Percentiles rank a stretch among this genome's conserved stretches.
Evolutionary conservation across 2,797 vertebrate species (phyloP).

Genomic region (Sandelia bainsii): DNA sequence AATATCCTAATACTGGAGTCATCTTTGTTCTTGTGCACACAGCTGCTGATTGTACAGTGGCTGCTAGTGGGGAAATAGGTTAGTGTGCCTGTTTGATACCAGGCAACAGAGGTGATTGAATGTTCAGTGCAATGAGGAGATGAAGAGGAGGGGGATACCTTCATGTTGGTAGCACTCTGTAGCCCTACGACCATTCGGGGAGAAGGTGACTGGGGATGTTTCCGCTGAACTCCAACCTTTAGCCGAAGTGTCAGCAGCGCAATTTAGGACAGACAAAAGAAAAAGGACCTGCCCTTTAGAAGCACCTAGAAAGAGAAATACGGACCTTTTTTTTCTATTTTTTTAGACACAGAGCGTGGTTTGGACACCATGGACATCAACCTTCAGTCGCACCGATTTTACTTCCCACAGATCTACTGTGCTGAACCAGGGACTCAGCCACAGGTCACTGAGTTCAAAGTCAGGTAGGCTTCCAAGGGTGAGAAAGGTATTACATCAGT

Average conservation of each 20-base stretch:
- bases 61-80: conserved; percentile 78
- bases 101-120: conserved; percentile 67
- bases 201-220: conserved; percentile 61
- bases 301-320: background rate
- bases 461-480: conserved; percentile 78
- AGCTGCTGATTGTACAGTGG: conserved; percentile 64
- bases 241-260: conserved; percentile 39
- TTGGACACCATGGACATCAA: conserved; percentile 83
- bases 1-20: conserved; percentile 53
- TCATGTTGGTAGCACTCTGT: conserved; percentile 50
- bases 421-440: conserved; percentile 77
- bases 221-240: conserved; percentile 59
- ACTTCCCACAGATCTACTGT: conserved; percentile 85
- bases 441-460: conserved; percentile 82
- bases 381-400: conserved; percentile 84
- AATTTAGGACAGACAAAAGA: conserved; percentile 40
- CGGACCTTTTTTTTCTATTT: background rate
- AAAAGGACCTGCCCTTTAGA: conserved; percentile 23
- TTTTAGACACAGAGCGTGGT: background rate
- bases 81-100: conserved; percentile 76
- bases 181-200: conserved; percentile 35
- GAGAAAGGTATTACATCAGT: background rate
- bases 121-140: conserved; percentile 40
- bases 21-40: conserved; percentile 74
- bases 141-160: conserved; percentile 71